phyloP scores from a whole-genome alignment of 2,797 vertebrate species.

The Crax fasciolata region DNA sequence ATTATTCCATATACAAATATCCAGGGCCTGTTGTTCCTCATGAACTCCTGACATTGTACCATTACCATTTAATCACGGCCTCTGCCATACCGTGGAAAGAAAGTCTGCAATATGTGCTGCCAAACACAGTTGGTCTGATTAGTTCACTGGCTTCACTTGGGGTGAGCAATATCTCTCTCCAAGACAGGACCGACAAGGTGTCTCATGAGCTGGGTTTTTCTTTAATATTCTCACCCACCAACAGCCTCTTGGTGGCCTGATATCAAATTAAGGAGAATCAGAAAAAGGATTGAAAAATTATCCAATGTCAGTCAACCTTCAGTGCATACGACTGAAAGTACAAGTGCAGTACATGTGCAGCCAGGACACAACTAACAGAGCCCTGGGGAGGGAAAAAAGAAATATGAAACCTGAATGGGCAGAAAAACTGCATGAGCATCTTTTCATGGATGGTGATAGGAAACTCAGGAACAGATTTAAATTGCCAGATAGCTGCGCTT shows the following conservation, averaged over 20 bases:
- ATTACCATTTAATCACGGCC: background rate
- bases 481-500: background rate
- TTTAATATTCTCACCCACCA: background rate
- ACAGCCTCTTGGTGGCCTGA: background rate
- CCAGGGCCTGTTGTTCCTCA: background rate
- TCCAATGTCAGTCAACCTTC: background rate
- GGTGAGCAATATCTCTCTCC: background rate
- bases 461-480: background rate
- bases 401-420: background rate
- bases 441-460: background rate
- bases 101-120: background rate
- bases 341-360: background rate
- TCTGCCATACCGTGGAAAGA: background rate
- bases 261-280: slow-evolving; percentile 12
- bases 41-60: background rate
- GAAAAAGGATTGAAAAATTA: background rate
- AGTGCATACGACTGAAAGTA: background rate
- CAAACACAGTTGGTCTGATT: background rate
- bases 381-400: background rate
- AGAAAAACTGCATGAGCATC: background rate
- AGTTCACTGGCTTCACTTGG: background rate
- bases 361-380: background rate
- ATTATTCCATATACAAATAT: background rate
- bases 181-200: background rate
- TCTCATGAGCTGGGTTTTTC: background rate